A percentile compares a stretch with the other conserved stretches of the same genome.
Conservation (phyloP, 2,113 vertebrate genomes). For the Melanerpes aurifrons region DNA sequence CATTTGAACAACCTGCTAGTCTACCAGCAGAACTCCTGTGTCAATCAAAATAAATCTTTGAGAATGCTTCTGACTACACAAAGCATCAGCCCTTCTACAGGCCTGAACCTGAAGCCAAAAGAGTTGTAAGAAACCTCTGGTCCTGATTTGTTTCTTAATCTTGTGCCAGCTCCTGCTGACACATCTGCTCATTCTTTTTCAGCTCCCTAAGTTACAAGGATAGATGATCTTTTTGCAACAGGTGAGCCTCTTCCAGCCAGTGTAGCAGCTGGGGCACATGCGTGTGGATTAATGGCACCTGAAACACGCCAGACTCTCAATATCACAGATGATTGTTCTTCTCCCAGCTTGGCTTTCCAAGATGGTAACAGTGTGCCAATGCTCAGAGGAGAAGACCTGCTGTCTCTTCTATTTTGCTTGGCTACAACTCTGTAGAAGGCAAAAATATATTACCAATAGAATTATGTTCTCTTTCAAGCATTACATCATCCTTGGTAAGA, state of each 20-base stretch:
- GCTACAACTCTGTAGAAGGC: conserved; percentile 16
- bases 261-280: conserved; percentile 39
- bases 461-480: conserved; percentile 25
- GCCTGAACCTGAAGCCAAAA: not conserved
- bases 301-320: conserved; percentile 36
- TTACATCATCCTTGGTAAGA: not conserved
- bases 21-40: not conserved
- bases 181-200: conserved; percentile 41
- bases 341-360: conserved; percentile 58
- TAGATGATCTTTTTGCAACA: conserved; percentile 36
- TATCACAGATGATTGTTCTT: conserved; percentile 60
- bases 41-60: not conserved
- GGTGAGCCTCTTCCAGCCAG: conserved; percentile 52
- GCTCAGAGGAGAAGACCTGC: conserved; percentile 59
- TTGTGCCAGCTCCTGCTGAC: conserved; percentile 44
- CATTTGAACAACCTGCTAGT: not conserved
- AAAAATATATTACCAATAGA: conserved; percentile 15
- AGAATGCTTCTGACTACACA: not conserved
- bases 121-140: conserved; percentile 4
- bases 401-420: conserved; percentile 63
- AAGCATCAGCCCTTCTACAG: not conserved
- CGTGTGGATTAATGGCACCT: conserved; percentile 45
- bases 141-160: conserved; percentile 49
- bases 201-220: not conserved
- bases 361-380: not conserved